Percentiles rank a stretch among this genome's conserved stretches.
These are phyloP conservation scores for Wiebesia pumilae DNA, from an alignment of 1,140 invertebrate genomes.

Conservation along the genomic window DNA sequence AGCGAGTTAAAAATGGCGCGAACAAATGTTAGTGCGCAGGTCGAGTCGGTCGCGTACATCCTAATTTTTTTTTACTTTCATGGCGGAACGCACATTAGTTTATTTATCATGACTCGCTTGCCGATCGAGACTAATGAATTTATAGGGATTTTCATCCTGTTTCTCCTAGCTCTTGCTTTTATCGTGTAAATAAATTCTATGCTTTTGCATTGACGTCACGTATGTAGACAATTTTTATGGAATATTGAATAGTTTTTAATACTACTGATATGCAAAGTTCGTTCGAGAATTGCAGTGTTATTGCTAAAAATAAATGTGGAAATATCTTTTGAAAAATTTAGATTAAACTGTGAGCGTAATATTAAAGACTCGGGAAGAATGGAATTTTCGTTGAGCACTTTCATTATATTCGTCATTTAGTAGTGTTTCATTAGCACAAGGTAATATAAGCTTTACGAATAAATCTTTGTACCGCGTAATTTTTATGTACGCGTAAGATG, in stretches of 20 bases:
- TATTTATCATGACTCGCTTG: constrained; percentile 20
- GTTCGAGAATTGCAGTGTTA: neutral
- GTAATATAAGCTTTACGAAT: neutral
- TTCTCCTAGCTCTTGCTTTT: constrained; percentile 27
- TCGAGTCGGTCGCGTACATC: neutral
- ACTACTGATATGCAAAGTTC: neutral
- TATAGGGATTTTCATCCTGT: constrained; percentile 18
- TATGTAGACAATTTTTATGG: neutral
- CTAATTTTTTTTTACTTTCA: neutral
- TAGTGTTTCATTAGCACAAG: neutral
- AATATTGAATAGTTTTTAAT: neutral
- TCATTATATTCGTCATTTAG: neutral
- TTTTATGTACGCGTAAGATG: too few relatives aligned
- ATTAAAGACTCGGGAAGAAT: neutral
- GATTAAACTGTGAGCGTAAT: neutral
- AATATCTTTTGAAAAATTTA: neutral
- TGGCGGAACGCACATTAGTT: neutral
- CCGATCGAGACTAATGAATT: constrained; percentile 28
- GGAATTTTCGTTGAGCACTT: neutral
- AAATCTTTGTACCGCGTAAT: neutral
- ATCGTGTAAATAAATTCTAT: neutral
- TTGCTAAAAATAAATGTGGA: neutral
- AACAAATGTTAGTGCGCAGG: too few relatives aligned
- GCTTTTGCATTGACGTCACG: constrained; percentile 12
- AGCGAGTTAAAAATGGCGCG: too few relatives aligned